Conservation (phyloP, 2,888 invertebrate species). For the Drosophila eohydei region DNA sequence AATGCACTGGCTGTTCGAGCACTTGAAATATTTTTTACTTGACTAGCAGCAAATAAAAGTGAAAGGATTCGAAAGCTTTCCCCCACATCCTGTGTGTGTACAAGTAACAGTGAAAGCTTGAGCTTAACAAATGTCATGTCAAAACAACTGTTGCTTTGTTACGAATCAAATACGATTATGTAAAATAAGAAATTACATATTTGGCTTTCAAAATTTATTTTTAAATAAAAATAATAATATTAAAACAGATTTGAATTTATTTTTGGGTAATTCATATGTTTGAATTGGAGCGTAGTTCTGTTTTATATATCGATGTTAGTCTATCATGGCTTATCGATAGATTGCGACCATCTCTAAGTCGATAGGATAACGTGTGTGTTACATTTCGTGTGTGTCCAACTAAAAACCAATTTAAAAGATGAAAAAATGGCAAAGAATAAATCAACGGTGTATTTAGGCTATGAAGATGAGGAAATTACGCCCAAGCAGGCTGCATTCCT, state of each 20-base stretch:
- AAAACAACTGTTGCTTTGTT: conserved; percentile 61
- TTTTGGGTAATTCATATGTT: background rate
- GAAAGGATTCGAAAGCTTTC: conserved; percentile 58
- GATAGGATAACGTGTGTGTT: conserved; percentile 34
- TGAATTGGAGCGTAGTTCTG: background rate
- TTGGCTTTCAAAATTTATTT: background rate
- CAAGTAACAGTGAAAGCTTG: conserved; percentile 48
- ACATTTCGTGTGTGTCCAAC: conserved; percentile 29
- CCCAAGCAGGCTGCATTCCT: conserved; percentile 89
- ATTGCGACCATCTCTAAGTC: conserved; percentile 13
- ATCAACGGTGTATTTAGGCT: conserved; percentile 90
- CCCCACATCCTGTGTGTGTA: conserved; percentile 50
- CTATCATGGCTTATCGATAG: conserved; percentile 19
- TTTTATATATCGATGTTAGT: conserved; percentile 31
- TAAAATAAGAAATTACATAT: background rate
- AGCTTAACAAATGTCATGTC: conserved; percentile 42
- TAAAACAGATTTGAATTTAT: too few relatives aligned
- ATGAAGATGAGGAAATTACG: conserved; percentile 91
- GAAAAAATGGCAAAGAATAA: conserved; percentile 86
- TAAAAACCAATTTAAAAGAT: conserved; percentile 43
- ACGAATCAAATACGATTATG: background rate
- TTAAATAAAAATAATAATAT: background rate
- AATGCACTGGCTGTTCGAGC: conserved; percentile 21
- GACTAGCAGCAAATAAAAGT: conserved; percentile 34
- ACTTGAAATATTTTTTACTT: conserved; percentile 42